Evolutionary conservation across 2,888 invertebrate genomes (phyloP).

Genomic region (Sepiola atlantica): DNA sequence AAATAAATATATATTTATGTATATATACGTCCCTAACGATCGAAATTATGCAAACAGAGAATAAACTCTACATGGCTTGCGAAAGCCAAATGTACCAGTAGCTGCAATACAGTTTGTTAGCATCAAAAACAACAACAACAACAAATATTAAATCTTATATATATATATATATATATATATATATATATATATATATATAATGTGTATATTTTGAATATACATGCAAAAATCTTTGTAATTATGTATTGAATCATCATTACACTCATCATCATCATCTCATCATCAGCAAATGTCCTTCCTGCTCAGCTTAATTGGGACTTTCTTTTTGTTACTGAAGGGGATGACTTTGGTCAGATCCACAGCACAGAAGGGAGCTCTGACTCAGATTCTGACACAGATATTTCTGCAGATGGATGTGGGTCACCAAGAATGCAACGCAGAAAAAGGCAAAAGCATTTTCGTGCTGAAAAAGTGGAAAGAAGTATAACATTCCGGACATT

Average conservation of each 20-base stretch:
- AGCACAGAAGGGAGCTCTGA: slow-evolving; percentile 54
- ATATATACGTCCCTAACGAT: no score
- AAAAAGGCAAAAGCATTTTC: slow-evolving; percentile 75
- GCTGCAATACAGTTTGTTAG: no score
- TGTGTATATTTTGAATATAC: neutral
- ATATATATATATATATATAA: no score
- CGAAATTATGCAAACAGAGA: no score
- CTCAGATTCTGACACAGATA: slow-evolving; percentile 81
- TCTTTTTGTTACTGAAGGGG: slow-evolving; percentile 44
- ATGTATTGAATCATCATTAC: neutral
- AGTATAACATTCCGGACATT: slow-evolving; percentile 69
- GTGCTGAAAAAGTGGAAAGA: slow-evolving; percentile 66
- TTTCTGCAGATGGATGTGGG: slow-evolving; percentile 83
- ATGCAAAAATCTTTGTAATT: neutral
- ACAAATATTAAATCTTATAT: no score
- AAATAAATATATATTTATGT: no score
- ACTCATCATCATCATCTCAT: neutral
- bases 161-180: no score
- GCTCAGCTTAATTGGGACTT: neutral
- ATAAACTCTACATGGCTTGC: no score
- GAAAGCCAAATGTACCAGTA: no score
- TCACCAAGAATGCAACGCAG: slow-evolving; percentile 88
- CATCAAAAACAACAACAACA: no score
- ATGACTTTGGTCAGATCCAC: slow-evolving; percentile 48
- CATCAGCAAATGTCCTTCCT: no score